Evolutionary conservation across 2,888 invertebrate genomes (phyloP).

Genomic region (Thumatha senex): DNA sequence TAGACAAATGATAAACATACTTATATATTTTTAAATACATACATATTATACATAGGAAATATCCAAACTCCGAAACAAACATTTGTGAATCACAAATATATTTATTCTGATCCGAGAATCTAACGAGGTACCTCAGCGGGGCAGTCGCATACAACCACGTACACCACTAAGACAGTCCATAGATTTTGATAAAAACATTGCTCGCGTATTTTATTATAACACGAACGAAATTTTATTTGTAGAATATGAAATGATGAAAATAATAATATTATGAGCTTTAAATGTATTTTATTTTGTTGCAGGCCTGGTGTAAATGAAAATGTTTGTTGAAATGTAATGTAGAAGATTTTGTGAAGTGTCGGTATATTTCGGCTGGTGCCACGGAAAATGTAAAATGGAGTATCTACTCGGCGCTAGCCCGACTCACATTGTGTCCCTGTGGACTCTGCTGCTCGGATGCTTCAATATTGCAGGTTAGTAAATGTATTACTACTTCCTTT

Average conservation of each 20-base stretch:
- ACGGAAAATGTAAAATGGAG: constrained; percentile 65
- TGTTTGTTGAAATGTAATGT: constrained; percentile 51
- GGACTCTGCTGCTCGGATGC: constrained; percentile 66
- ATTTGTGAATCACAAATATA: too few species aligned
- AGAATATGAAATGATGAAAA: too few species aligned
- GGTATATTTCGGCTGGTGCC: constrained; percentile 27
- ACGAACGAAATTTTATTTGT: too few species aligned
- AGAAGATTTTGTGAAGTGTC: constrained; percentile 43
- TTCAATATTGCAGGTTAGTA: constrained; percentile 69
- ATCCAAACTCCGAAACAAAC: too few species aligned
- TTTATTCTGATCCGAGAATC: too few species aligned
- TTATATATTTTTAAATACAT: too few species aligned
- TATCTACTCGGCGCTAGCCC: constrained; percentile 52
- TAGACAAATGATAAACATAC: too few species aligned
- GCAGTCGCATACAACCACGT: too few species aligned
- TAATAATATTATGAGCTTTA: background rate
- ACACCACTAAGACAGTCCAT: too few species aligned
- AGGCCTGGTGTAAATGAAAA: constrained; percentile 26
- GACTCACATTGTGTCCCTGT: constrained; percentile 60
- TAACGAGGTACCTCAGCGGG: too few species aligned
- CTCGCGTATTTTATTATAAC: background rate
- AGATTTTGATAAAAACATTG: background rate
- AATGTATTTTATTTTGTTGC: constrained; percentile 28
- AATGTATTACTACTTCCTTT: constrained; percentile 6
- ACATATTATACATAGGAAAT: too few species aligned